phyloP scores from a whole-genome alignment of 2,888 invertebrate species.

The Osmoderma eremita region DNA sequence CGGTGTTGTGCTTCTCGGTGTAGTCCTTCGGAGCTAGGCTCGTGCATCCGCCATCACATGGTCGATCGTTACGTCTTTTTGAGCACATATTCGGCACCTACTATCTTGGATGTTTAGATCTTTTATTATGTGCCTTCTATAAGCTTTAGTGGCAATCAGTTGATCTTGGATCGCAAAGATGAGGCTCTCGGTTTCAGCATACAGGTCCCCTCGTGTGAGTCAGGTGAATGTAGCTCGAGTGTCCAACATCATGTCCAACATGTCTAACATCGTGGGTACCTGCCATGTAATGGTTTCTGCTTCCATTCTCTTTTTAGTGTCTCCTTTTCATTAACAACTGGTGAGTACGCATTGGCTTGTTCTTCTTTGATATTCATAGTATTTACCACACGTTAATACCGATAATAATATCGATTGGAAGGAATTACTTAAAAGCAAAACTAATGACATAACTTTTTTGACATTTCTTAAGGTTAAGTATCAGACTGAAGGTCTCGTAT shows the following conservation, averaged over 20 bases:
- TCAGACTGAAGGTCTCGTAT: too few species aligned
- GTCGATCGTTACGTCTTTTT: background rate
- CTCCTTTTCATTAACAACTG: too few species aligned
- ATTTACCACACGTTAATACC: too few species aligned
- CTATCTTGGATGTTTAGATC: background rate
- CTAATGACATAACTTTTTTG: too few species aligned
- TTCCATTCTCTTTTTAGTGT: conserved; percentile 4
- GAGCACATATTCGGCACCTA: conserved; percentile 1
- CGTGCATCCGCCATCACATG: too few species aligned
- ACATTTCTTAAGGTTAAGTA: too few species aligned
- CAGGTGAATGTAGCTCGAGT: background rate
- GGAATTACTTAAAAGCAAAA: too few species aligned
- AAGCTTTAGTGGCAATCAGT: background rate
- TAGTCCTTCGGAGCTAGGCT: too few species aligned
- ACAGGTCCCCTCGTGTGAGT: conserved; percentile 6
- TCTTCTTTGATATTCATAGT: background rate
- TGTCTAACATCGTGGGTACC: background rate
- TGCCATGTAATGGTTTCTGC: conserved; percentile 19
- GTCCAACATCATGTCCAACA: background rate
- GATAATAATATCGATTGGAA: too few species aligned
- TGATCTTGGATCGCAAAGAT: conserved; percentile 23
- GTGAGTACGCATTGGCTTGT: background rate
- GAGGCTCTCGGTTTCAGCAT: conserved; percentile 11
- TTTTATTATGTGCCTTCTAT: background rate
- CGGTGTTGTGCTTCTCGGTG: too few species aligned